Conservation (phyloP, 2,113 vertebrate species). For the Chionis minor region DNA sequence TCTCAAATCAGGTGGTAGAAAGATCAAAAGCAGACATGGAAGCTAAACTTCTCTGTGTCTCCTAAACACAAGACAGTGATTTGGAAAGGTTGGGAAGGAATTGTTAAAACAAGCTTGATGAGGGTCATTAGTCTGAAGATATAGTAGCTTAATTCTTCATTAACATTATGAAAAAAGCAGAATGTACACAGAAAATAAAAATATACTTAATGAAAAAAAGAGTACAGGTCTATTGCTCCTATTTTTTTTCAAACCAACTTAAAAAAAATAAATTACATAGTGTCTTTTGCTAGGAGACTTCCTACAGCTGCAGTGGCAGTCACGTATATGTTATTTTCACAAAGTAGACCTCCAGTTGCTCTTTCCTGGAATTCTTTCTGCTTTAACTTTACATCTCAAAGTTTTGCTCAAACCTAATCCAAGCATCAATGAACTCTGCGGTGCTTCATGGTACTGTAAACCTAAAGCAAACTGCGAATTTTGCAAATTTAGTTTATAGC, state of each 20-base stretch:
- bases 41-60: background rate
- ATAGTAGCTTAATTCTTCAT: constrained; percentile 20
- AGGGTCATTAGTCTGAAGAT: background rate
- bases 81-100: background rate
- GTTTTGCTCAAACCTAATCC: background rate
- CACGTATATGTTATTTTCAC: background rate
- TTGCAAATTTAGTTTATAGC: background rate
- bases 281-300: background rate
- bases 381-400: background rate
- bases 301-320: background rate
- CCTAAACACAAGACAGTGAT: background rate
- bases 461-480: background rate
- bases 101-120: constrained; percentile 4
- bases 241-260: background rate
- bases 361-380: background rate
- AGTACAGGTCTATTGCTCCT: background rate
- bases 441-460: background rate
- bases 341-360: background rate
- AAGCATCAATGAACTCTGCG: background rate
- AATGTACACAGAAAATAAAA: background rate
- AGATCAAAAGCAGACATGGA: background rate
- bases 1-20: constrained; percentile 18
- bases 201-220: background rate
- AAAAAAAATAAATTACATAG: background rate
- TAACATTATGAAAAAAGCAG: background rate